phyloP scores from a whole-genome alignment of 2,113 vertebrate species.

The Mugil cephalus region DNA sequence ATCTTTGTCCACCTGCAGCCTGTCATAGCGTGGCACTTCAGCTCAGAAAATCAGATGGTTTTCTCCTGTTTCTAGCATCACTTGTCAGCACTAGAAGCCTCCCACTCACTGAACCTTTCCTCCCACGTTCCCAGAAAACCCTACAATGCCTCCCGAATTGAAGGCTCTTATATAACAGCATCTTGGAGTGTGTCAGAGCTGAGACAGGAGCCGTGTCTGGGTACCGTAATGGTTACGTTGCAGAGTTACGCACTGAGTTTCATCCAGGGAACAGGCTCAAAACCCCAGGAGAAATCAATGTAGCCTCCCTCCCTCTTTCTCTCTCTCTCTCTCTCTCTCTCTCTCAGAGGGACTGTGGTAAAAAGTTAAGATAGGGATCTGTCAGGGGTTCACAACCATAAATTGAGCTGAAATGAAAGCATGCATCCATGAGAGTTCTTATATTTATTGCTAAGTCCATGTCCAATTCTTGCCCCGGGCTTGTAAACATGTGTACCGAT shows the following conservation, averaged over 20 bases:
- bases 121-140: slow-evolving; percentile 24
- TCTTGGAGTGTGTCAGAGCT: slow-evolving; percentile 60
- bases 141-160: slow-evolving; percentile 46
- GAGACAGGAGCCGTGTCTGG: slow-evolving; percentile 26
- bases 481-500: slow-evolving; percentile 33
- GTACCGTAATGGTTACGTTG: slow-evolving; percentile 43
- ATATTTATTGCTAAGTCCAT: slow-evolving; percentile 50
- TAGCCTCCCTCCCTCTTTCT: not conserved
- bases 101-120: slow-evolving; percentile 24
- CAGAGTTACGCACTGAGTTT: slow-evolving; percentile 66
- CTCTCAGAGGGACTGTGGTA: slow-evolving; percentile 15
- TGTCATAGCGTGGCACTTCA: not conserved
- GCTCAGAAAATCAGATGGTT: slow-evolving; percentile 2
- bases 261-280: slow-evolving; percentile 42
- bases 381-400: slow-evolving; percentile 23
- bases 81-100: slow-evolving; percentile 7
- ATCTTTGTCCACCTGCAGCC: not conserved
- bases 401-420: slow-evolving; percentile 49
- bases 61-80: slow-evolving; percentile 20
- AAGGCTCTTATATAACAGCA: slow-evolving; percentile 60
- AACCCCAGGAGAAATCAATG: slow-evolving; percentile 36
- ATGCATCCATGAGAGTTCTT: slow-evolving; percentile 18
- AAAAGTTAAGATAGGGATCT: slow-evolving; percentile 47
- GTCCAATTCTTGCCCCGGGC: slow-evolving; percentile 20
- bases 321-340: not conserved